Base-by-base conservation (phyloP, 2,888 invertebrate species). In the Xylota segnis region DNA sequence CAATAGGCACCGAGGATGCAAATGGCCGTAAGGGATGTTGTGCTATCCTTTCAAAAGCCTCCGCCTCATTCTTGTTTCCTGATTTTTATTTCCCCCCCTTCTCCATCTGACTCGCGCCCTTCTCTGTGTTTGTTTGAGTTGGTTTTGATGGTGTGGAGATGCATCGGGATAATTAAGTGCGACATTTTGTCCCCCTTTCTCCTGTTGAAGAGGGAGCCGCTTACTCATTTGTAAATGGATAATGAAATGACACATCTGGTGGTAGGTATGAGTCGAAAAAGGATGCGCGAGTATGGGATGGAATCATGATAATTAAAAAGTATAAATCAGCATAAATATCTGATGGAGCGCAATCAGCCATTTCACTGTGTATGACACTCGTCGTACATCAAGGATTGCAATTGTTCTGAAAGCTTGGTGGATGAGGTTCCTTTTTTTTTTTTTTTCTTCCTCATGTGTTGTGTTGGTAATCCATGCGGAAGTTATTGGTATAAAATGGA, bases 171-270 rank as follows among this genome's bases (percentile, higher is more conserved):
- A 86, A 86, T 81, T 61, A 72, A 68, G 75, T 65, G 56, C 50
- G 47, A 56, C 66, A 18, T 56, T 56, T 18, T 47, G 56, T 18
- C 5, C 68, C 32, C 52, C 23, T 29, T 52, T 9, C 6, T 65
- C 2, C 61, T 50, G 14, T 18, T 6, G 58, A 23, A 2, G 14
- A 37, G 10, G 16, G 50, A 1, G 14, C 50, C 50, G n/a, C 29
- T 43, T 29, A 23, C 18, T 70, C 54, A 65, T 70, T 75, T 75
- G 45, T 29, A 75, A 75, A 65, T 74, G 47, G 50, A 12, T 65
- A 52, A 72, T 83, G 68, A 50, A 52, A 72, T 83, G 68, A 50
- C 56, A 74, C 16, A 68, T 70, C 74, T 68, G 50, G 45, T 45
- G 43, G 56, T 47, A 32, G 43, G 56, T 47, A 32, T 61, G 47